Base-by-base conservation (phyloP, 1,140 invertebrate genomes). In the Tachypleus tridentatus region DNA sequence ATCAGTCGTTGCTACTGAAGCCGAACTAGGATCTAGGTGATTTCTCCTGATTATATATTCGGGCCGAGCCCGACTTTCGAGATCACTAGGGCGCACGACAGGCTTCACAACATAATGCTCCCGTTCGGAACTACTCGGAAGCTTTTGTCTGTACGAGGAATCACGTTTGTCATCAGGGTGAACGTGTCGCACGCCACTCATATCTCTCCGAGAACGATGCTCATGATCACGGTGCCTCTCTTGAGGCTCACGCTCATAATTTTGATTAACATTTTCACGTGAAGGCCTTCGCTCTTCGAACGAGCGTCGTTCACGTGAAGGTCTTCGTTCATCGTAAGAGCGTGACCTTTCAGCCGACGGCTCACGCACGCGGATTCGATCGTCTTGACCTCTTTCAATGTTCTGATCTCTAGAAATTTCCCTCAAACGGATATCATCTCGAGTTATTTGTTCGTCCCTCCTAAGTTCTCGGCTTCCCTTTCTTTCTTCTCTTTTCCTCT, bases 21-120 rank as follows among this genome's bases (percentile, higher is more conserved):
- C 76, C 51, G 77, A 76, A 69, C 73, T 76, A 4, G 79, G 79
- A 66, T 80, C 78, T 51, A 80, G 69, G 71, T 80, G 79, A 65
- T 76, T 74, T 72, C 64, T 69, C 50, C 65, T 48, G 4, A 60
- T 61, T 48, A 62, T 52, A 54, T 58, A 51, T 63, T 66, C 60
- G 62, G 67, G 60, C 61, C 68, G 59, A 47, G 58, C 59, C 10
- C 64, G 51, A 11, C 64, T 49, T 48, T 61, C 60, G 3, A 51
- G 10, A n/a, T 60, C 52, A 11, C 47, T 51, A 51, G 49, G 52
- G 11, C 60, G 3, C 53, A 7, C 53, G 3, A 54, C 64, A 52
- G 51, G 60, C 5, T 61, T 53, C 29, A 54, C 58, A 48, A 51
- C 52, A 11, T 52, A 58, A 8, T 10, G 52, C 50, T 62, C 60